phyloP scores from a whole-genome alignment of 2,888 invertebrate genomes.

The Hypsopygia costalis region DNA sequence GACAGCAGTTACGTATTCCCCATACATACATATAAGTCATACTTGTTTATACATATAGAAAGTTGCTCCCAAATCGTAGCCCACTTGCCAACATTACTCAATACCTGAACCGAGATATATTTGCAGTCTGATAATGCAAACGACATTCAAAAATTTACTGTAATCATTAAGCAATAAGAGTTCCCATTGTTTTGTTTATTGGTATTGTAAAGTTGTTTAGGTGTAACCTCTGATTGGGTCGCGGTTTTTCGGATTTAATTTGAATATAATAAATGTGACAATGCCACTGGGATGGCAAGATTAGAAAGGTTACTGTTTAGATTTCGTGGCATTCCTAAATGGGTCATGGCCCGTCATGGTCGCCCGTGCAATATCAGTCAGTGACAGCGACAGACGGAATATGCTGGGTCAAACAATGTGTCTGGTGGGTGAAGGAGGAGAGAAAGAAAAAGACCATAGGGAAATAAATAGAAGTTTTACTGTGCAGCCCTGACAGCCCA shows the following conservation, averaged over 20 bases:
- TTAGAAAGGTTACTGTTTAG: constrained; percentile 14
- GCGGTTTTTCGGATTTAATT: constrained; percentile 38
- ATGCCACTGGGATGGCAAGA: constrained; percentile 21
- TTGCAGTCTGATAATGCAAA: constrained; percentile 17
- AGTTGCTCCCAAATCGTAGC: constrained; percentile 67
- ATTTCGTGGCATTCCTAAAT: constrained; percentile 21
- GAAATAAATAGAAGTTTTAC: too few species aligned
- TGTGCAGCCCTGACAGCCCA: too few species aligned
- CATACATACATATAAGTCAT: constrained; percentile 39
- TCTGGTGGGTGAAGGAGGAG: too few species aligned
- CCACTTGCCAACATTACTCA: constrained; percentile 64
- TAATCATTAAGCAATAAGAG: constrained; percentile 9
- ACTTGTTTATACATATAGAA: constrained; percentile 65
- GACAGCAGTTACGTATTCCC: constrained; percentile 44
- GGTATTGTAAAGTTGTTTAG: not conserved
- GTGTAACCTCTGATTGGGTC: constrained; percentile 28
- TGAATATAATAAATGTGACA: constrained; percentile 39
- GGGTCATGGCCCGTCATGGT: too few species aligned
- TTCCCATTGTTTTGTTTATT: not conserved
- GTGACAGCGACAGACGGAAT: too few species aligned
- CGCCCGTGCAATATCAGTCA: too few species aligned
- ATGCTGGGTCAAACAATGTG: too few species aligned
- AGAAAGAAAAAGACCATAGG: too few species aligned
- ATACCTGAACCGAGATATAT: constrained; percentile 29
- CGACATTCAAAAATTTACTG: constrained; percentile 11